phyloP scores from a whole-genome alignment of 2,888 invertebrate species.

The Sinohyriopsis cumingii region DNA sequence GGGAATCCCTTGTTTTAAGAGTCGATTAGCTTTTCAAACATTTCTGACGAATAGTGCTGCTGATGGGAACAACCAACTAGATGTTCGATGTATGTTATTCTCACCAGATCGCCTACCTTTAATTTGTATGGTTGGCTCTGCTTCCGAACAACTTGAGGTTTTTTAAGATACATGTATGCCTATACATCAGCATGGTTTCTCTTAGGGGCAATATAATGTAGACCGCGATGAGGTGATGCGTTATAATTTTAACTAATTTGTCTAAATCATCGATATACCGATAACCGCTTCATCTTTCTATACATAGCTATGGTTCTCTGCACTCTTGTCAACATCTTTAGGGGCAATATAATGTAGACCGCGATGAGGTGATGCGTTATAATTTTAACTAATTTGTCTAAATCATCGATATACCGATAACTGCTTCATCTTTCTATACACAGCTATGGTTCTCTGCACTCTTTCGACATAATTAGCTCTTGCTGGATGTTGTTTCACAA shows the following conservation, averaged over 20 bases:
- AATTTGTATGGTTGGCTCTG: constrained; percentile 11
- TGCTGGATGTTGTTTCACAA: constrained; percentile 10
- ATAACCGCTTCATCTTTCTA: constrained; percentile 12
- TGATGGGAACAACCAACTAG: constrained; percentile 18
- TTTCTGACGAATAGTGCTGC: constrained; percentile 18
- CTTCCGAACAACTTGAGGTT: constrained; percentile 13
- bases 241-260: constrained; percentile 13
- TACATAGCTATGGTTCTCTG: constrained; percentile 13
- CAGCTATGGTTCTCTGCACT: constrained; percentile 13
- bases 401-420: constrained; percentile 17
- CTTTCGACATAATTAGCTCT: constrained; percentile 17
- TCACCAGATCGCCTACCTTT: constrained; percentile 18
- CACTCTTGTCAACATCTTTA: constrained; percentile 14
- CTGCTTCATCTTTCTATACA: constrained; percentile 12
- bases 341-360: constrained; percentile 19
- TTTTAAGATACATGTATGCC: too few species aligned
- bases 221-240: constrained; percentile 18
- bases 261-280: constrained; percentile 14
- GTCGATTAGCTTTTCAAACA: constrained; percentile 17
- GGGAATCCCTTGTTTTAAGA: constrained; percentile 19
- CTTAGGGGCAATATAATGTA: constrained; percentile 17
- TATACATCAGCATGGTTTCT: constrained; percentile 22
- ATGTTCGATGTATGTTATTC: constrained; percentile 14
- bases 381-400: constrained; percentile 8
- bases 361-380: constrained; percentile 19